Conservation (phyloP, 2,113 vertebrate species). For the Bostrychus sinensis region DNA sequence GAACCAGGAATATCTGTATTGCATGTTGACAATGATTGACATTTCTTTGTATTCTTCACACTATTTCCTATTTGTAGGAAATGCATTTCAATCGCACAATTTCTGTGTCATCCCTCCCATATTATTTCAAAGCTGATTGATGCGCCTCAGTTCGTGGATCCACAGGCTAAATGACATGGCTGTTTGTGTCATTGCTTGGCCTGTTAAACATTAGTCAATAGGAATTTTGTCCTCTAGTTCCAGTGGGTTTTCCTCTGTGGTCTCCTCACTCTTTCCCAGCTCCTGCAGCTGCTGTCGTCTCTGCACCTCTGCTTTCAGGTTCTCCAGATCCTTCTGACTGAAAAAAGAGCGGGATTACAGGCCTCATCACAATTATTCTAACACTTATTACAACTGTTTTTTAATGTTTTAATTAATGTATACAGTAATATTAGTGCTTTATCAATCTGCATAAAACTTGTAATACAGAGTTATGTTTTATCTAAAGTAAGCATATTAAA, state of each 20-base stretch:
- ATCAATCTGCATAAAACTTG: no score
- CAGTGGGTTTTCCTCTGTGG: conserved; percentile 66
- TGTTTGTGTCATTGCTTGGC: conserved; percentile 50
- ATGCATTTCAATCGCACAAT: conserved; percentile 48
- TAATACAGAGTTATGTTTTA: no score
- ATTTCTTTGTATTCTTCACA: conserved; percentile 46
- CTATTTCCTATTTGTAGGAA: conserved; percentile 49
- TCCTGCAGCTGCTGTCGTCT: conserved; percentile 93
- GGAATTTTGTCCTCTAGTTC: conserved; percentile 76
- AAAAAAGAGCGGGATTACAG: background rate
- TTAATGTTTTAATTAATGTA: no score
- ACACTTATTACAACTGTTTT: no score
- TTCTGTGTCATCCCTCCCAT: conserved; percentile 52
- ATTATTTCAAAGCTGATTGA: conserved; percentile 70
- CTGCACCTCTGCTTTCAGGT: conserved; percentile 96
- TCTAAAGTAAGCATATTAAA: no score
- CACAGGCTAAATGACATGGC: conserved; percentile 69
- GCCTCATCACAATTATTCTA: no score
- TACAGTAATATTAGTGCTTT: no score
- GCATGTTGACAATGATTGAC: conserved; percentile 56
- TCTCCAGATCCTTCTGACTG: conserved; percentile 98
- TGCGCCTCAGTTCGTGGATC: conserved; percentile 64
- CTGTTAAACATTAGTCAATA: conserved; percentile 70
- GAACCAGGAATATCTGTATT: conserved; percentile 49
- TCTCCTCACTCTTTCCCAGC: conserved; percentile 81